These are phyloP conservation scores for Eurosta solidaginis DNA, from an alignment of 1,140 invertebrate species.

Conservation along the genomic window DNA sequence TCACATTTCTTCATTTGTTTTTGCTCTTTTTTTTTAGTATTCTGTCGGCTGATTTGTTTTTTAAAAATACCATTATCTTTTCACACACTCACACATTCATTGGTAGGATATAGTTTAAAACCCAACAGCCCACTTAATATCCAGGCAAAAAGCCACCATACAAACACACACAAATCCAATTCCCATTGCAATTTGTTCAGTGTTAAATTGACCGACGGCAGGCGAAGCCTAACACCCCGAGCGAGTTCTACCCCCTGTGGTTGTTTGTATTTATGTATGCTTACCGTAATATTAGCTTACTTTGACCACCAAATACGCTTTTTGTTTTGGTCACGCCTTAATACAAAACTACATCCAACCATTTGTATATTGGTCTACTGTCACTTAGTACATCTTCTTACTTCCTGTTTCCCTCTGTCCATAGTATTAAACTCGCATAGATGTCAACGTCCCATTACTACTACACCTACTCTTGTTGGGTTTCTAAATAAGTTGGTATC, in stretches of 20 bases:
- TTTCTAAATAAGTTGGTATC: neutral
- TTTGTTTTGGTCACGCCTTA: neutral
- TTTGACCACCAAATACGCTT: neutral
- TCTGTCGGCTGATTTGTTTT: neutral
- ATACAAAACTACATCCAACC: neutral
- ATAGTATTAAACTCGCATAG: neutral
- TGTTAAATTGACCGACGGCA: constrained; percentile 6
- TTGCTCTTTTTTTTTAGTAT: neutral
- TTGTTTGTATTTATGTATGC: neutral
- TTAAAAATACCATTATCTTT: neutral
- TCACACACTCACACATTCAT: neutral
- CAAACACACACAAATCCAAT: neutral
- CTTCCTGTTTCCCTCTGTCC: neutral
- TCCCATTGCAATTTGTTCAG: neutral
- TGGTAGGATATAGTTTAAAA: neutral
- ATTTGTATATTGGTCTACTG: neutral
- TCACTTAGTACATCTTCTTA: neutral
- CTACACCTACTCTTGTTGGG: neutral
- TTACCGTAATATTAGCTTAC: neutral
- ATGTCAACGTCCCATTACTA: neutral
- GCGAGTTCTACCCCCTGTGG: neutral
- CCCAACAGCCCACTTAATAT: neutral
- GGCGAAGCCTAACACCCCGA: neutral
- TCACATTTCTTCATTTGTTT: neutral
- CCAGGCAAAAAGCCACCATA: neutral